These are phyloP conservation scores for Fulmarus glacialis DNA, from an alignment of 2,113 vertebrate species.

Conservation along the genomic window DNA sequence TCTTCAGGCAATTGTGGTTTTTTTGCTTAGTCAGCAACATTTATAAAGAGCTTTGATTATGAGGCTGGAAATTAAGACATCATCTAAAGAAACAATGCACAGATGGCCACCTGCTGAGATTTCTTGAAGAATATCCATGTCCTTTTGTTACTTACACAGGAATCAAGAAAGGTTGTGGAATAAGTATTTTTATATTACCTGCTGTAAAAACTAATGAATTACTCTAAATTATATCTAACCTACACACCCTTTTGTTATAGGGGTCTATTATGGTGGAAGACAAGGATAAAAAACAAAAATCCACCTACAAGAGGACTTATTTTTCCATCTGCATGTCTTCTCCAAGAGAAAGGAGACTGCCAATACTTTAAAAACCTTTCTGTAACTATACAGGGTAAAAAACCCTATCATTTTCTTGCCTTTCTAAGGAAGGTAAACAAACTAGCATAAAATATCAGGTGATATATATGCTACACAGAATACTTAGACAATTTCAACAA, in stretches of 20 bases:
- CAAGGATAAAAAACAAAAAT: background rate
- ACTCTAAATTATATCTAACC: background rate
- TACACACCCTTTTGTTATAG: background rate
- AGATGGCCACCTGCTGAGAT: background rate
- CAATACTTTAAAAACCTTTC: background rate
- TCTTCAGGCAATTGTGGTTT: background rate
- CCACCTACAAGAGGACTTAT: background rate
- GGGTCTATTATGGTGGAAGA: background rate
- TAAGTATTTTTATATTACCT: background rate
- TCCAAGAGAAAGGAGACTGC: background rate
- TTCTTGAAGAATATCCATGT: background rate
- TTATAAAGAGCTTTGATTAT: constrained; percentile 37
- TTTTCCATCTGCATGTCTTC: background rate
- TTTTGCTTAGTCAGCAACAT: background rate
- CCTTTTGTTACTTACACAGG: background rate
- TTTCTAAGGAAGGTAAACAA: background rate
- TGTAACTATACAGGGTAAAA: background rate
- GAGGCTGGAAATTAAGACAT: constrained; percentile 22
- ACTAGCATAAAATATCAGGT: background rate
- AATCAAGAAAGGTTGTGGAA: background rate
- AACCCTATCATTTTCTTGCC: background rate
- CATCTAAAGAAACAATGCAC: background rate
- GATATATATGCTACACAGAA: background rate
- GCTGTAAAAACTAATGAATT: background rate
- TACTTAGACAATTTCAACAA: background rate